Evolutionary conservation across 2,888 invertebrate genomes (phyloP), one percentile per base, ranked within the genome.

Genomic region (Harmothoe impar): DNA sequence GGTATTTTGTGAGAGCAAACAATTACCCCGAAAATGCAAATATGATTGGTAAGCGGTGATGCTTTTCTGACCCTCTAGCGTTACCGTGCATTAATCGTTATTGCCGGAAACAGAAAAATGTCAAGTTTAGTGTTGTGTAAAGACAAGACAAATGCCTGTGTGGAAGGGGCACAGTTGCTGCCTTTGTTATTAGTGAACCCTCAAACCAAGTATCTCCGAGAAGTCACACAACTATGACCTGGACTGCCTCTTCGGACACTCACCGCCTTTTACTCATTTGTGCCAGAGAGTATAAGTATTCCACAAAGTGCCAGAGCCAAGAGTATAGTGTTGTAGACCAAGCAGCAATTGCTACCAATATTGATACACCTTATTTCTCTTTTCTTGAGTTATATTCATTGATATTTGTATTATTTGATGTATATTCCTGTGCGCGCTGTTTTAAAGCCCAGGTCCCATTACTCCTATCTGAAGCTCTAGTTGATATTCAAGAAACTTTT

Each of bases 151-250:
- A 17, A 31, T 3, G 77, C 25, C 29, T 31, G 81, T 43, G 81
- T 33, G 33, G 81, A 33, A 0, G 33, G 43, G 54, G 25, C 86
- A n/a, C 52, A 20, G 54, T 86, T 54, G 86, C 29, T 54, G 86
- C 86, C 54, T 7, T 17, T 31, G 54, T 54, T 20, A 25, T 12
- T 20, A 54, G 56, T 54, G 52, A 86, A 54, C 52, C 86, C 86
- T 86, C 54, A 3, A 7, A 54, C 54, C 54, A 29, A 52, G 33
- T 51, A n/a, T 86, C 54, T 25, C 56, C 0, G 0, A 20, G 86
- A 86, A 86, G 86, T 86, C 86, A 86, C 86, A 86, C 86, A 86
- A 86, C 86, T 86, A 25, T n/a, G 86, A 86, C 56, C 56, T 10
- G 84, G 35, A 62, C 62, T n/a, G 15, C 62, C 62, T 62, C 62